Evolutionary conservation across 2,888 invertebrate species (phyloP), one percentile per base, ranked within the genome.

Genomic region (Erebia epiphron): DNA sequence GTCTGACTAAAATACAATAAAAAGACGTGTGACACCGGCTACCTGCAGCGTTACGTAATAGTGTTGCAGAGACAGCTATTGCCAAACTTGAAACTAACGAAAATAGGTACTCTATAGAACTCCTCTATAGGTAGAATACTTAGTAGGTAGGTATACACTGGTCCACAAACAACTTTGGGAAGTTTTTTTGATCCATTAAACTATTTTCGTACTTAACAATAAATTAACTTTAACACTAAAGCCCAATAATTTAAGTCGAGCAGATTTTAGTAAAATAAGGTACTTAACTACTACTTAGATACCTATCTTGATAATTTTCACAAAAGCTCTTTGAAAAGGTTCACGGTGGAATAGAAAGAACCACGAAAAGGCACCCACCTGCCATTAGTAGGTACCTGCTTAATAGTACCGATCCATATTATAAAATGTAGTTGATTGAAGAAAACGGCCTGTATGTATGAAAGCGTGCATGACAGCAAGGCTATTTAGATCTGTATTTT

Each of bases 11-110:
- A 26, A 64, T 16, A 52, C 50, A 50, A 63, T 41, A 54, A 41
- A 54, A 35, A 64, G 11, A 41, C 21, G 43, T 21, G 35, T 67
- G 52, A 58, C 35, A 67, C 52, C 66, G 18, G 21, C 80, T 86
- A 89, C 87, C 91, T 91, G 92, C 92, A 92, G 79, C 85, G 84
- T 92, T 90, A 88, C 83, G 84, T 88, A 91, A 92, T 83, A 77
- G 80, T 83, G 85, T 89, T 84, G 90, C 89, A 84, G 88, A 87
- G 83, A 83, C 85, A 85, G 83, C 81, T 76, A 83, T 81, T 91
- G 90, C 90, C 91, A 91, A 91, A 74, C 87, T 86, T 83, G 86
- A 82, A 83, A 83, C 62, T 54, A 49, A 68, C 67, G 60, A 70
- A 75, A 86, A 79, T 74, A n/a, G n/a, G n/a, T n/a, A 79, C 79